A percentile compares a stretch with the other conserved stretches of the same genome.
phyloP scores from a whole-genome alignment of 2,113 vertebrate genomes.

The Tupaia chinensis region DNA sequence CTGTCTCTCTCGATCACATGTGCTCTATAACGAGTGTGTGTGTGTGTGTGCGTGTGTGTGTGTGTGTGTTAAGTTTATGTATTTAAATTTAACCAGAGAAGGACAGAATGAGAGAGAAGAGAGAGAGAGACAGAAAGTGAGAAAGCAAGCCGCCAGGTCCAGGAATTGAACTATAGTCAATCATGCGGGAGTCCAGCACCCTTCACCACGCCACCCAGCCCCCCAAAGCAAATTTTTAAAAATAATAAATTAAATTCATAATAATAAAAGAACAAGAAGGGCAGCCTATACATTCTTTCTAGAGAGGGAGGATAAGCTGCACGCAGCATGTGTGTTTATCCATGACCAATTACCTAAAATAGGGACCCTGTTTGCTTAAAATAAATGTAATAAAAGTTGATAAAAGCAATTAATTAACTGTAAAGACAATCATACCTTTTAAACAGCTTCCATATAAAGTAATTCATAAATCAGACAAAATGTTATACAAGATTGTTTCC shows the following conservation, averaged over 20 bases:
- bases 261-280: neutral
- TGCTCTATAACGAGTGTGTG: too few species aligned
- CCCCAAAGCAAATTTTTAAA: too few species aligned
- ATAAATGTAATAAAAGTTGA: neutral
- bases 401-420: neutral
- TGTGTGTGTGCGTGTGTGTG: too few species aligned
- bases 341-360: neutral
- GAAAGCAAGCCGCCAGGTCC: too few species aligned
- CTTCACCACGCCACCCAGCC: too few species aligned
- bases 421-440: neutral
- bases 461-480: conserved; percentile 13
- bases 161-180: too few species aligned
- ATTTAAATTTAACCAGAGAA: too few species aligned
- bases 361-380: neutral
- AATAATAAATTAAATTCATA: too few species aligned
- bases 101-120: too few species aligned
- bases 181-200: too few species aligned
- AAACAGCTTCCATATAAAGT: neutral
- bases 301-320: neutral
- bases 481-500: neutral
- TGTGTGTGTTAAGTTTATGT: too few species aligned
- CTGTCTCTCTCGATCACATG: neutral
- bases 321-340: neutral
- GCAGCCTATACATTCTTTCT: neutral
- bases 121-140: too few species aligned